Evolutionary conservation across 2,113 vertebrate species (phyloP).

Genomic region (Indicator maculatus): DNA sequence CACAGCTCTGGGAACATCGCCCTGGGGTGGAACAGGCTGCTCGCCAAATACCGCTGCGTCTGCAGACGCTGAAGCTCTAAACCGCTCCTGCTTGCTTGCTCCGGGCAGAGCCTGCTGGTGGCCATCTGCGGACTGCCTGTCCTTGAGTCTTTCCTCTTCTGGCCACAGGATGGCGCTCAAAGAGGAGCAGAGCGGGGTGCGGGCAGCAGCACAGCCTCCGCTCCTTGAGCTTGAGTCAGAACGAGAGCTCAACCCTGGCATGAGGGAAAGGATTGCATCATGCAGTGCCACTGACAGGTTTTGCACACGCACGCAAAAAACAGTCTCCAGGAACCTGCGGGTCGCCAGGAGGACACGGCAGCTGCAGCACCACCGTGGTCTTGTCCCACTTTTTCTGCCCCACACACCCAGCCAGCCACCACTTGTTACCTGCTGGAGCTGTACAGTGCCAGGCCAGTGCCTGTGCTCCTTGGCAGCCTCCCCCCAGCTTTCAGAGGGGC

Average conservation of each 20-base stretch:
- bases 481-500: not conserved
- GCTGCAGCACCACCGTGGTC: rapidly evolving
- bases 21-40: not conserved
- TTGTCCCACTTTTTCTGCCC: rapidly evolving
- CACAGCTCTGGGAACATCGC: not conserved
- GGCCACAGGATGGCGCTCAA: not conserved
- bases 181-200: not conserved
- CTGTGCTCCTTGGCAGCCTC: not conserved
- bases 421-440: not conserved
- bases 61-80: not conserved
- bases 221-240: not conserved
- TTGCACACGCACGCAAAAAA: rapidly evolving
- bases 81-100: not conserved
- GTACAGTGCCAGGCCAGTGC: not conserved
- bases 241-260: not conserved
- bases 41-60: not conserved
- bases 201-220: rapidly evolving
- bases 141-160: not conserved
- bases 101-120: not conserved
- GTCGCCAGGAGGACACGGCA: not conserved
- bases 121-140: not conserved
- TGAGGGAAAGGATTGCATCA: too few relatives aligned
- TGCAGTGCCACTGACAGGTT: not conserved
- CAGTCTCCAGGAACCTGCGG: not conserved
- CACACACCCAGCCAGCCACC: not conserved